These are phyloP conservation scores for Macrophya alboannulata DNA, from an alignment of 2,888 invertebrate species.

Conservation along the genomic window DNA sequence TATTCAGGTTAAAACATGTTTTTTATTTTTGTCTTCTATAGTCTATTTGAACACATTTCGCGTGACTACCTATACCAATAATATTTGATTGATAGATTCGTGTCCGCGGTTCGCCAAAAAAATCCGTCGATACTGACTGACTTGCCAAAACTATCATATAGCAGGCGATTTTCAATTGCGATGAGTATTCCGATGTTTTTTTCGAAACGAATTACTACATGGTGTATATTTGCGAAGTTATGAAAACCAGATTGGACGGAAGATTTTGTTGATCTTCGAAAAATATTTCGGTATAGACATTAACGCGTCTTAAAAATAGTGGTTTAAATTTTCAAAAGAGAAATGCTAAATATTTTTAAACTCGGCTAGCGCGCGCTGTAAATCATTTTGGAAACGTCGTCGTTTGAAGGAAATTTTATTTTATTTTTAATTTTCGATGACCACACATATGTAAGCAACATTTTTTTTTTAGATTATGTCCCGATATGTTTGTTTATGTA, in stretches of 20 bases:
- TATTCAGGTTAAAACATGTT: not conserved
- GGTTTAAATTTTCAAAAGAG: not conserved
- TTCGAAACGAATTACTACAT: not conserved
- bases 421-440: not conserved
- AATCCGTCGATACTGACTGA: not conserved
- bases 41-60: not conserved
- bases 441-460: slow-evolving; percentile 3
- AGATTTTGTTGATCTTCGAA: not conserved
- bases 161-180: not conserved
- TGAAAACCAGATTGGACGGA: not conserved
- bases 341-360: slow-evolving; percentile 24
- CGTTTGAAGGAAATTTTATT: not conserved
- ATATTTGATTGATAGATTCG: not conserved
- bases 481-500: slow-evolving; percentile 12
- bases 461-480: slow-evolving; percentile 9
- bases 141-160: not conserved
- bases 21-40: not conserved
- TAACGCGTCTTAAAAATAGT: not conserved
- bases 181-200: not conserved
- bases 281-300: not conserved
- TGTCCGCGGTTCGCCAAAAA: not conserved
- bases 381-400: slow-evolving; percentile 2
- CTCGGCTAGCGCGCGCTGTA: not conserved
- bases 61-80: not conserved
- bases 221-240: not conserved